Base-by-base conservation (phyloP, 2,888 invertebrate species). In the Dryomyza anilis region DNA sequence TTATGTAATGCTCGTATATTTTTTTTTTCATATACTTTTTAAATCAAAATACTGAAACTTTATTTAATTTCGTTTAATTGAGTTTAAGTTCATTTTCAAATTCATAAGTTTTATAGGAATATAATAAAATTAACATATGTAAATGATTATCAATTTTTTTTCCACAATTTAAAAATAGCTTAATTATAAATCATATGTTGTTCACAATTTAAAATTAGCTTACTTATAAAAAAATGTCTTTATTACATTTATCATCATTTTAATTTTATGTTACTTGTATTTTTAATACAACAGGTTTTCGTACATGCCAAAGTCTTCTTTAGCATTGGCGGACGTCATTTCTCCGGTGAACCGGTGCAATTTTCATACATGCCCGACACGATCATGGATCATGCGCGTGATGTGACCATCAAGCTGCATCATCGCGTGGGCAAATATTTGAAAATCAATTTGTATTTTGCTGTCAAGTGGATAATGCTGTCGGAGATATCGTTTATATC, bases 401-500 rank as follows among this genome's bases (percentile, higher is more conserved):
- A 92, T 82, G 91, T 95, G 69, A 89, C 90, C 74, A 89, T 95
- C 73, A 89, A 90, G 76, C 85, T 95, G 66, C 89, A 91, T 76
- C 87, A 92, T 76, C 87, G 90, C 33, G 86, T 92, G 48, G 94
- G 91, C 62, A 86, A 87, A 74, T 93, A 88, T 82, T 85, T 94
- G 69, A 90, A 90, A 84, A 84, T 90, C 76, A 89, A 91, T 77
- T 86, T 94, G 60, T 90, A 90, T 81, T 94, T 93, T 81, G 90
- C 91, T 67, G 87, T 90, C 57, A 87, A 88, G 76, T 95, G 94
- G 94, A 90, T 95, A 78, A 88, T 94, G 86, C 86, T 95, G 78
- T 93, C 93, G 79, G 94, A 95, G 84, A 88, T 94, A 70, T 88
- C 89, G 74, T 94, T 95, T 82, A 87, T 89, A 74, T 93, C 93